Base-by-base conservation (phyloP, 2,888 invertebrate genomes). In the Polymixis flavicincta region DNA sequence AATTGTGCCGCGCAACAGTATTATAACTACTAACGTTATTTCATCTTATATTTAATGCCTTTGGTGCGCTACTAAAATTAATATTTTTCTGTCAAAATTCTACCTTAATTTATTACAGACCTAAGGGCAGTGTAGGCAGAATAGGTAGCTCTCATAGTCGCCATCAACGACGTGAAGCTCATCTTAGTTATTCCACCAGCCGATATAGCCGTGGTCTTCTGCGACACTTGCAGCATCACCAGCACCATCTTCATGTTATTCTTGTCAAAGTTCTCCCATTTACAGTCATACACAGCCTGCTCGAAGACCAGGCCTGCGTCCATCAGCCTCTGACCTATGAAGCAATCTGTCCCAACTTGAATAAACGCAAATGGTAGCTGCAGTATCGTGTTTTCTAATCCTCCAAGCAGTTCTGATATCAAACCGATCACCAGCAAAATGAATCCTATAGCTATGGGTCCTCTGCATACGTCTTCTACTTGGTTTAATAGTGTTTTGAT, bases 251-350 rank as follows among this genome's bases (percentile, higher is more conserved):
- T 93, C 92, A 88, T 93, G 63, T 94, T 95, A 0, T 63, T 65
- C 0, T 77, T 87, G 55, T 93, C 90, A 25, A 94, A 94, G 22
- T 92, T 92, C 83, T 95, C 94, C 95, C 95, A 95, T 54, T 92
- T 89, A 55, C 93, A 93, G 25, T 85, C 83, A 42, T 94, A 95
- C 0, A 95, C 90, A 0, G 94, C 92, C 0, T 79, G 80, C 66
- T 93, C 92, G 13, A 95, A 94, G 0, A 75, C 61, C 0, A 80
- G 8, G 50, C 90, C 90, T 0, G 94, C 93, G 22, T 95, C 93
- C 59, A 92, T 91, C 0, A 95, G 71, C 7, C 88, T 88, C 80
- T 95, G 95, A 0, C 95, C 94, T 4, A 89, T 89, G 0, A 90
- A 88, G 75, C 95, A 94, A 68, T 94, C 94, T 76, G 92, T 90